Percentiles rank a stretch among this genome's conserved stretches.
Evolutionary conservation across 2,113 vertebrate genomes (phyloP).

Genomic region (Sorex fumeus): DNA sequence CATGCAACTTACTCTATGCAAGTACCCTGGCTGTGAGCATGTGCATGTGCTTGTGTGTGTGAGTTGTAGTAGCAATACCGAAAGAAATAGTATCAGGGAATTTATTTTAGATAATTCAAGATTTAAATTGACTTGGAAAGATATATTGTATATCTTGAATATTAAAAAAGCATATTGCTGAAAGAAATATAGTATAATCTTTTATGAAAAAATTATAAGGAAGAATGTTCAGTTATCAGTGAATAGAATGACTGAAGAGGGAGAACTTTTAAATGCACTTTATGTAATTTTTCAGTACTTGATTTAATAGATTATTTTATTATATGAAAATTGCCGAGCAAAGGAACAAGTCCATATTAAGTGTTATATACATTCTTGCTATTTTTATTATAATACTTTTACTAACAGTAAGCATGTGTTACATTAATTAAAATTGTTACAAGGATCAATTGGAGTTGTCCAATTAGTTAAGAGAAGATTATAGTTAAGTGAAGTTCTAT

Average conservation of each 20-base stretch:
- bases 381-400: slow-evolving; percentile 24
- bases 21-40: not conserved
- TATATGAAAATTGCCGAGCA: slow-evolving; percentile 30
- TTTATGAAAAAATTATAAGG: not conserved
- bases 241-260: not conserved
- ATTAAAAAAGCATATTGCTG: not conserved
- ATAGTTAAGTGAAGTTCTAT: slow-evolving; percentile 38
- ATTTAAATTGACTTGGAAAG: slow-evolving; percentile 37
- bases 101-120: slow-evolving; percentile 50
- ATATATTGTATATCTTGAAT: not conserved
- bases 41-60: not conserved
- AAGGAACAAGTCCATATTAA: not conserved
- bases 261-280: slow-evolving; percentile 17
- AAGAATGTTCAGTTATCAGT: not conserved
- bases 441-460: not conserved
- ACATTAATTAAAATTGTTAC: slow-evolving; percentile 19
- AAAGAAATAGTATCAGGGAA: not conserved
- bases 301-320: slow-evolving; percentile 12
- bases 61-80: not conserved
- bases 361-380: not conserved
- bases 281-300: slow-evolving; percentile 29
- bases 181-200: slow-evolving; percentile 9
- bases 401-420: not conserved
- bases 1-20: slow-evolving; percentile 30
- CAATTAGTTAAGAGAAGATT: not conserved